Evolutionary conservation across 2,888 invertebrate species (phyloP), one percentile per base, ranked within the genome.

Genomic region (Agrochola macilenta): DNA sequence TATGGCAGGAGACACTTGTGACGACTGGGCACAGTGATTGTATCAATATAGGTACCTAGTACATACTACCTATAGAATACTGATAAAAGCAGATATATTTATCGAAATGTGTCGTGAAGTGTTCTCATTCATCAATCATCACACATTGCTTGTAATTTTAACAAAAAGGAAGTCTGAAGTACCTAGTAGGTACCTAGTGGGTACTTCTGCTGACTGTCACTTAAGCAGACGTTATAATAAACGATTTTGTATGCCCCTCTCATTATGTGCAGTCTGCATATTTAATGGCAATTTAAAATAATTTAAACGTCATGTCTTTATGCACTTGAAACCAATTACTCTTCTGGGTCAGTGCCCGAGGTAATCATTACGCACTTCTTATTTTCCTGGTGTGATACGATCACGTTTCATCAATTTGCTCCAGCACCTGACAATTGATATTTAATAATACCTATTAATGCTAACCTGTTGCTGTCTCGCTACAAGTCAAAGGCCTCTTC

Each of bases 201-300:
- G 20, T 52, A 52, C 14, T 26, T 60, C 46, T 43, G 58, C 46
- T 23, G 64, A 52, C 58, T n/a, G 46, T 17, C n/a, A 58, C 20
- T 52, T 35, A 52, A 64, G 60, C 80, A 61, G 58, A 84, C 60
- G 26, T 30, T 39, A 79, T 12, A 69, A 78, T 61, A 68, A 78
- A 49, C 35, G 11, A 63, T 54, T 57, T 54, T 61, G 30, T 30
- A 30, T 30, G 69, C 58, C 63, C 73, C 61, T 79, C 75, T 77
- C 73, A 81, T 86, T 81, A 76, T 64, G 5, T 57, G 54, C 58
- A 60, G 77, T 87, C 84, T 84, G 87, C 74, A 87, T 87, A 78
- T 84, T 78, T 73, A 74, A 70, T 72, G 20, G 35, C 63, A 77
- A 82, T 81, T 79, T 75, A 76, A 79, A 74, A 64, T 65, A 68